These are phyloP conservation scores for Nasonia oneida DNA, from an alignment of 2,888 invertebrate genomes.

Conservation along the genomic window DNA sequence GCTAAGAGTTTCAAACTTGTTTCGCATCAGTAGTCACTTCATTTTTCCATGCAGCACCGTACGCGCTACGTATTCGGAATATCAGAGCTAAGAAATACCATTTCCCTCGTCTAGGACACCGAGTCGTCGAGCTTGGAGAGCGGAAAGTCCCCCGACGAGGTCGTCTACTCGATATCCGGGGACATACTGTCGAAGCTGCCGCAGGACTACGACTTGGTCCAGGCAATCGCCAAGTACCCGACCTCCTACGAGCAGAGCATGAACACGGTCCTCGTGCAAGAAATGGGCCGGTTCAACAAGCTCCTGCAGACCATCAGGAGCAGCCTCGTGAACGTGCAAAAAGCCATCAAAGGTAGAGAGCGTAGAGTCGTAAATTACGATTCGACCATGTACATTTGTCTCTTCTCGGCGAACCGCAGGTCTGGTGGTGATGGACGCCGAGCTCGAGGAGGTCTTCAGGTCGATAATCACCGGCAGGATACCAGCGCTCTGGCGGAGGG, in stretches of 20 bases:
- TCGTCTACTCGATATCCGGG: constrained; percentile 88
- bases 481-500: constrained; percentile 90
- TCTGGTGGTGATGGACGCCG: constrained; percentile 90
- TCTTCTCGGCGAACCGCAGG: constrained; percentile 81
- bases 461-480: constrained; percentile 92
- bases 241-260: constrained; percentile 92
- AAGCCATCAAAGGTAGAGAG: constrained; percentile 90
- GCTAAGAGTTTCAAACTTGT: too few relatives aligned
- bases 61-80: not conserved
- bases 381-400: constrained; percentile 8
- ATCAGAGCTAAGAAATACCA: not conserved
- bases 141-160: constrained; percentile 88
- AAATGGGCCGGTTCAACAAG: constrained; percentile 89
- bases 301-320: constrained; percentile 86
- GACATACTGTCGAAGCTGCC: constrained; percentile 91
- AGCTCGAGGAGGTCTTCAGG: constrained; percentile 91
- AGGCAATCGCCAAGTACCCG: constrained; percentile 86
- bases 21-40: too few relatives aligned
- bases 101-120: constrained; percentile 83
- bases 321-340: constrained; percentile 90
- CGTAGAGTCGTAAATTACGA: not conserved
- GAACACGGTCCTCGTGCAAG: constrained; percentile 95
- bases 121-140: constrained; percentile 81
- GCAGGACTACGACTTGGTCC: constrained; percentile 84
- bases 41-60: too few relatives aligned